Evolutionary conservation across 2,888 invertebrate genomes (phyloP), one percentile per base, ranked within the genome.

Genomic region (Plemyria rubiginata): DNA sequence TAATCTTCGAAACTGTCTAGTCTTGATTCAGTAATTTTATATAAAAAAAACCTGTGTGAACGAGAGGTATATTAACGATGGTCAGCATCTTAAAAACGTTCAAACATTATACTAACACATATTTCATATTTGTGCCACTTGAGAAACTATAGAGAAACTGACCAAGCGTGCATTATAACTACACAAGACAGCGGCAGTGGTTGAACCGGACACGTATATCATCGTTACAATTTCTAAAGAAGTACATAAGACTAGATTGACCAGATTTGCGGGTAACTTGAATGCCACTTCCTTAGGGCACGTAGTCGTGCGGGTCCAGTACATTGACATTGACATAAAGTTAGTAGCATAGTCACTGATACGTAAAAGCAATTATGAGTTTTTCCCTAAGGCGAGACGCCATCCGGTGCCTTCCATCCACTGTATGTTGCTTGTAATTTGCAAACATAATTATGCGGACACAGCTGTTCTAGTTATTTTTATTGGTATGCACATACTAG

Each of bases 351-450:
- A 67, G 65, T 60, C 71, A 76, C 69, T 72, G 74, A 74, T 86
- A 84, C 82, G 75, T 71, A 80, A 86, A 87, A 87, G 74, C 85
- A 82, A 86, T 87, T 87, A 87, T 75, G 74, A 76, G 78, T 85
- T 87, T 87, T 86, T 84, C 79, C 80, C 79, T 74, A 63, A 65
- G 77, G 80, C 77, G 71, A 72, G 74, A 78, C 71, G 78, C 82
- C 81, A 82, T 87, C 85, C 86, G 84, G 82, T 78, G 74, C 71
- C 77, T 78, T 79, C 76, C 75, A 68, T 79, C 76, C 75, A 68
- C 66, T 67, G 68, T 58, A 70, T 72, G 71, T 75, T 69, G 68
- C 69, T 77, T 73, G 71, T 73, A 70, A 66, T 61, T 51, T 43
- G 38, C 62, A 68, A 55, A 60, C 60, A 62, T 53, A 60, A 60